Evolutionary conservation across 2,888 invertebrate species (phyloP).

Genomic region (Mesorhabditis belari): DNA sequence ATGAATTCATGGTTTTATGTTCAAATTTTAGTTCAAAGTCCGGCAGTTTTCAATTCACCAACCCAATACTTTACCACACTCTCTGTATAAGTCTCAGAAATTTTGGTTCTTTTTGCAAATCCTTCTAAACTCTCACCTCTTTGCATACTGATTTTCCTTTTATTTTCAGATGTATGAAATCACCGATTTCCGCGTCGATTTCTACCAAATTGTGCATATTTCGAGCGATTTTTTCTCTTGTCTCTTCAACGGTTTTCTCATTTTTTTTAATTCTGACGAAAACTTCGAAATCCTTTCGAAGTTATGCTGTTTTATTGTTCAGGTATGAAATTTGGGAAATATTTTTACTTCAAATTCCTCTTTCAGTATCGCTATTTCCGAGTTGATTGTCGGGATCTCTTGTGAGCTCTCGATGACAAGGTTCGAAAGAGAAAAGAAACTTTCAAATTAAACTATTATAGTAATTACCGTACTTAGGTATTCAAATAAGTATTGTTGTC

Average conservation of each 20-base stretch:
- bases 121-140: too few species aligned
- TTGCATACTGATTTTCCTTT: too few species aligned
- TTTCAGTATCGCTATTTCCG: neutral
- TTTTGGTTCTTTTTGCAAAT: too few species aligned
- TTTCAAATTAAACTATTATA: too few species aligned
- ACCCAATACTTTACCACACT: too few species aligned
- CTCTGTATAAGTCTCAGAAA: too few species aligned
- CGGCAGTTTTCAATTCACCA: too few species aligned
- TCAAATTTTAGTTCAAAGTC: too few species aligned
- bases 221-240: neutral
- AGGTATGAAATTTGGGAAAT: neutral
- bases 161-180: neutral
- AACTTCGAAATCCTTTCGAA: neutral
- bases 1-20: too few species aligned
- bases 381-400: neutral
- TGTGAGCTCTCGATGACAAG: neutral
- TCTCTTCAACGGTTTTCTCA: neutral
- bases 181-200: neutral
- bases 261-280: neutral
- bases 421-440: too few species aligned
- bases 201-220: neutral
- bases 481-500: too few species aligned
- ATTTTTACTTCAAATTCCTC: neutral
- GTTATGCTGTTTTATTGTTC: neutral
- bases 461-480: too few species aligned